Evolutionary conservation across 2,797 vertebrate species (phyloP).

Genomic region (Adrianichthys oophorus): DNA sequence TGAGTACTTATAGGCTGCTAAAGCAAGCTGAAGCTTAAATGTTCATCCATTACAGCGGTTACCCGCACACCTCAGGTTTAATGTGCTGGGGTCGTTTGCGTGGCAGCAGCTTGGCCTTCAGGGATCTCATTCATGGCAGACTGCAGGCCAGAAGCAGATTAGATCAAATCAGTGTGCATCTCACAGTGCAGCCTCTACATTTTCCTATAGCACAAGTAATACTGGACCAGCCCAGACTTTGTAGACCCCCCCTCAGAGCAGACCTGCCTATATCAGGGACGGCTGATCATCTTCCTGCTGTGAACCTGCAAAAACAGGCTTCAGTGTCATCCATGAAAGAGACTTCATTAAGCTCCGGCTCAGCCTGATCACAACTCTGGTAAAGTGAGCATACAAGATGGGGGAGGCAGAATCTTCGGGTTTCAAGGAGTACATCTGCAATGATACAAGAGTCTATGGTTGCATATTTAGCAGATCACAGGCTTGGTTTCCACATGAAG

Average conservation of each 20-base stretch:
- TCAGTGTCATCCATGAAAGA: conserved; percentile 57
- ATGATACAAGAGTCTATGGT: conserved; percentile 67
- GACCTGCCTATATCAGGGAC: conserved; percentile 62
- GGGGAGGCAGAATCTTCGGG: conserved; percentile 45
- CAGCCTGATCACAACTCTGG: conserved; percentile 64
- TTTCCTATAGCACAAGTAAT: conserved; percentile 48
- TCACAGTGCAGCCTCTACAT: conserved; percentile 64
- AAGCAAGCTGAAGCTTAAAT: conserved; percentile 64
- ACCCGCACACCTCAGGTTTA: conserved; percentile 66
- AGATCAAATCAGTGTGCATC: conserved; percentile 75
- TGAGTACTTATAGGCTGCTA: conserved; percentile 69
- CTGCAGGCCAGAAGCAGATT: conserved; percentile 65
- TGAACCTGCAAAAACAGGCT: conserved; percentile 68
- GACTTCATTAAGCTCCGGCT: conserved; percentile 70
- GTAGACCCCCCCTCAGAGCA: conserved; percentile 67
- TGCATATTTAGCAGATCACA: conserved; percentile 64
- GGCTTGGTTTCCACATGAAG: conserved; percentile 60
- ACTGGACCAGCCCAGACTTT: conserved; percentile 45
- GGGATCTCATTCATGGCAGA: conserved; percentile 69
- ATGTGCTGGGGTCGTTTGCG: conserved; percentile 76
- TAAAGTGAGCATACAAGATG: conserved; percentile 52
- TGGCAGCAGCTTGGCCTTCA: conserved; percentile 69
- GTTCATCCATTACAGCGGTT: conserved; percentile 68
- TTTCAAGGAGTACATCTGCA: conserved; percentile 41
- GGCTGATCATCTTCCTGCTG: conserved; percentile 73